Percentiles rank a stretch among this genome's conserved stretches.
phyloP scores from a whole-genome alignment of 1,140 invertebrate species.

The Magallana angulata region DNA sequence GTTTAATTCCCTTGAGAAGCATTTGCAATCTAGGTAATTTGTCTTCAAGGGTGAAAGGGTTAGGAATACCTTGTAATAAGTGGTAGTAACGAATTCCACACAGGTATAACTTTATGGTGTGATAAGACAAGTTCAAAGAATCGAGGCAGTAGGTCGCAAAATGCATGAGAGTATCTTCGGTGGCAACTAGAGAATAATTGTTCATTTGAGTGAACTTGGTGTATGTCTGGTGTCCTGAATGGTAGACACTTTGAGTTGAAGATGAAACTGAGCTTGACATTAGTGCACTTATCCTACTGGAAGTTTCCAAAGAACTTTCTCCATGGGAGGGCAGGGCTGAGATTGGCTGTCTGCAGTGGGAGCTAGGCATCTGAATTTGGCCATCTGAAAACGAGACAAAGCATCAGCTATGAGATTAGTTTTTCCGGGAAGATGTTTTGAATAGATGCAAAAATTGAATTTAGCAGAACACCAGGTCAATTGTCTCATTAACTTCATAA shows the following conservation, averaged over 20 bases:
- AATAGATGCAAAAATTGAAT: no score
- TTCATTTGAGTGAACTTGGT: not conserved
- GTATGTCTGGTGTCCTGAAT: not conserved
- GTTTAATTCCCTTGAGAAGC: not conserved
- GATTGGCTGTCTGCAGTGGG: conserved; percentile 15
- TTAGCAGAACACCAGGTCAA: no score
- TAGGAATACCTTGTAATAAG: not conserved
- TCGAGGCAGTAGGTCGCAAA: conserved; percentile 33
- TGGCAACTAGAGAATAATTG: not conserved
- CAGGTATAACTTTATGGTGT: conserved; percentile 13
- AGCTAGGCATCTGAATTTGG: conserved; percentile 32
- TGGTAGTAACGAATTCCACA: not conserved
- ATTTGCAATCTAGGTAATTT: not conserved
- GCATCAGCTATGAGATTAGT: no score
- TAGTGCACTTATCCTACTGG: not conserved
- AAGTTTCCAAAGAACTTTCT: not conserved
- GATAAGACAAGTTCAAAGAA: not conserved
- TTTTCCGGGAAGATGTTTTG: no score
- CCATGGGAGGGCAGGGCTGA: not conserved
- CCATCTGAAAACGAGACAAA: no score
- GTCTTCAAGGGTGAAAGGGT: not conserved
- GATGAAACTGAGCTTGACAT: not conserved
- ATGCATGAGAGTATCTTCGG: not conserved
- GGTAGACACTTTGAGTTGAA: not conserved
- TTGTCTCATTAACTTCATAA: no score